Conservation (phyloP, 1,140 invertebrate genomes). For the Eupeodes corollae region DNA sequence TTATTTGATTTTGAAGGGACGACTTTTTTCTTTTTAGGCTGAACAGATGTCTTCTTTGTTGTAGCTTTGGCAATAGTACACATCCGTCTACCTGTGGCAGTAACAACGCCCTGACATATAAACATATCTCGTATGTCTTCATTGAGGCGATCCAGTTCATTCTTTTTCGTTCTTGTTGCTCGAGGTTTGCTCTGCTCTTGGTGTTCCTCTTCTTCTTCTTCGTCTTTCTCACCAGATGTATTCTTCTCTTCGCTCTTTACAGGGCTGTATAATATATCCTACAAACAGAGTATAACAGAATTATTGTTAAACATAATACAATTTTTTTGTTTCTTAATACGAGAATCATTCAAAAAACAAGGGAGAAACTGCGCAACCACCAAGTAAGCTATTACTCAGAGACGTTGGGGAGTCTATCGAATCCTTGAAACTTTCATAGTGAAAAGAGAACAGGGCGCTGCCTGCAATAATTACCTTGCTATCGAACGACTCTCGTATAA, state of each 20-base stretch:
- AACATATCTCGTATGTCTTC: constrained; percentile 53
- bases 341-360: too few relatives aligned
- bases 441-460: too few relatives aligned
- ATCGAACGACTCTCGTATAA: too few relatives aligned
- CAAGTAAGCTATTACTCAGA: too few relatives aligned
- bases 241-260: background rate
- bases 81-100: constrained; percentile 38
- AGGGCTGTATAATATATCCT: too few relatives aligned
- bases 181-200: background rate
- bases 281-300: too few relatives aligned
- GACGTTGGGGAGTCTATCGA: too few relatives aligned
- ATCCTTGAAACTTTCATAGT: too few relatives aligned
- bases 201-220: background rate
- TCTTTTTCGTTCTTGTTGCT: constrained; percentile 12
- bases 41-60: background rate
- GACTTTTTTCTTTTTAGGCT: background rate
- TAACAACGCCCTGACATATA: constrained; percentile 46
- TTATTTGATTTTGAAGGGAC: background rate
- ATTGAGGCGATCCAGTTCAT: constrained; percentile 47
- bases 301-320: too few relatives aligned
- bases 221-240: background rate
- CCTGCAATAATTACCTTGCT: too few relatives aligned
- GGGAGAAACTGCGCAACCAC: too few relatives aligned
- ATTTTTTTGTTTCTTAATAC: too few relatives aligned
- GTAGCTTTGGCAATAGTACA: constrained; percentile 19